phyloP scores from a whole-genome alignment of 2,113 vertebrate species.

The Natator depressus region DNA sequence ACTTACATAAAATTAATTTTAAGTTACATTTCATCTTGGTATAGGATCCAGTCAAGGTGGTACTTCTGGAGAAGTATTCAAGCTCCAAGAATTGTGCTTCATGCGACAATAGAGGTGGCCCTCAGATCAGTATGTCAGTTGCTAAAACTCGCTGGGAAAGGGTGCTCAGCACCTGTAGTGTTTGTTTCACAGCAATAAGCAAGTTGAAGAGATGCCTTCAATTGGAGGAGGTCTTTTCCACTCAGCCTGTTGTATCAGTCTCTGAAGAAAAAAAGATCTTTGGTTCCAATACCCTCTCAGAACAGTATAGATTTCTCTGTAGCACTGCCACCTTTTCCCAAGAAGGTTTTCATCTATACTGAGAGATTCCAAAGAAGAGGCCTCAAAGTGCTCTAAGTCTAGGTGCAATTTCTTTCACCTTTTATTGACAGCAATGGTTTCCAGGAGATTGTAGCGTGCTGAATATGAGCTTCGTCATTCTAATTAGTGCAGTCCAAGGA shows the following conservation, averaged over 20 bases:
- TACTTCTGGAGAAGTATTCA: background rate
- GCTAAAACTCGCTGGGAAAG: background rate
- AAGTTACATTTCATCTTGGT: background rate
- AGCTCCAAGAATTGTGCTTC: background rate
- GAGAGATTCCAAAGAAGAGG: background rate
- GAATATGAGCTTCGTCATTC: background rate
- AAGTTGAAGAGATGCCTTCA: background rate
- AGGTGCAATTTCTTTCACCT: background rate
- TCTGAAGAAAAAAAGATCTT: background rate
- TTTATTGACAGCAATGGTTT: background rate
- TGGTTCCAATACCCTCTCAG: background rate
- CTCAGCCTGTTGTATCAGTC: background rate
- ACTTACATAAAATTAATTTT: background rate
- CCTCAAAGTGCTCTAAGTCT: background rate
- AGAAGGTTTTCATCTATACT: background rate
- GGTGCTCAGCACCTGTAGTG: rapidly evolving
- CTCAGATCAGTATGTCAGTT: background rate
- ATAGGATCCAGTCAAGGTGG: background rate
- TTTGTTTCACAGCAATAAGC: background rate
- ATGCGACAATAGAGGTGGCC: background rate
- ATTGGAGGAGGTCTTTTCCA: background rate
- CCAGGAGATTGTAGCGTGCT: background rate
- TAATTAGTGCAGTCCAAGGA: background rate
- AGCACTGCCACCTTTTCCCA: background rate
- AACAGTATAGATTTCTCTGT: background rate